Percentiles rank a stretch among this genome's conserved stretches.
These are phyloP conservation scores for Erynnis tages DNA, from an alignment of 2,888 invertebrate genomes.

Conservation along the genomic window DNA sequence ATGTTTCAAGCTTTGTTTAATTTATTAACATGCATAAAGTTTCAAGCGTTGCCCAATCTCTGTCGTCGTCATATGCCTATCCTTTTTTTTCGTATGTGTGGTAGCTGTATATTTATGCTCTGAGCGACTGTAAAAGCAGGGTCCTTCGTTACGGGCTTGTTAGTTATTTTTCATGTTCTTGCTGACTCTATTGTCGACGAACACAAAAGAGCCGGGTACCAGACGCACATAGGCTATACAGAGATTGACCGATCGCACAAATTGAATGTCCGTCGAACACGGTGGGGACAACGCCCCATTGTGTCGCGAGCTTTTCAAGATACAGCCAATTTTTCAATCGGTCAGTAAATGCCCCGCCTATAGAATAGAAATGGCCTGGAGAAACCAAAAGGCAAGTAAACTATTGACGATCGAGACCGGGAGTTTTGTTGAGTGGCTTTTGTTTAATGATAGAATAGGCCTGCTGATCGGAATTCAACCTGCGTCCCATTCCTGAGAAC, in stretches of 20 bases:
- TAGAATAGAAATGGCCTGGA: conserved; percentile 36
- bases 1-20: no score
- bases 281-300: conserved; percentile 58
- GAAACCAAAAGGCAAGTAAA: conserved; percentile 20
- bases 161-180: conserved; percentile 55
- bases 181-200: conserved; percentile 56
- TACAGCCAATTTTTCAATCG: conserved; percentile 62
- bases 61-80: no score
- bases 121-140: background rate
- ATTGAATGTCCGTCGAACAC: conserved; percentile 72
- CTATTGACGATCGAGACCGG: conserved; percentile 13
- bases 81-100: no score
- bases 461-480: background rate
- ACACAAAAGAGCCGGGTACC: conserved; percentile 61
- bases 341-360: conserved; percentile 46
- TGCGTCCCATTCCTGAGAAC: background rate
- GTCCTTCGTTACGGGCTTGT: conserved; percentile 24
- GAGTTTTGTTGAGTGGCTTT: conserved; percentile 11
- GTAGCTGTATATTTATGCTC: no score
- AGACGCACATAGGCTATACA: conserved; percentile 59
- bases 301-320: conserved; percentile 60
- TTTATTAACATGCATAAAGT: no score
- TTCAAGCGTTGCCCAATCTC: no score
- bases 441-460: background rate
- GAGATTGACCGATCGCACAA: conserved; percentile 75